Conservation (phyloP, 2,113 vertebrate genomes). For the Myotis lucifugus region DNA sequence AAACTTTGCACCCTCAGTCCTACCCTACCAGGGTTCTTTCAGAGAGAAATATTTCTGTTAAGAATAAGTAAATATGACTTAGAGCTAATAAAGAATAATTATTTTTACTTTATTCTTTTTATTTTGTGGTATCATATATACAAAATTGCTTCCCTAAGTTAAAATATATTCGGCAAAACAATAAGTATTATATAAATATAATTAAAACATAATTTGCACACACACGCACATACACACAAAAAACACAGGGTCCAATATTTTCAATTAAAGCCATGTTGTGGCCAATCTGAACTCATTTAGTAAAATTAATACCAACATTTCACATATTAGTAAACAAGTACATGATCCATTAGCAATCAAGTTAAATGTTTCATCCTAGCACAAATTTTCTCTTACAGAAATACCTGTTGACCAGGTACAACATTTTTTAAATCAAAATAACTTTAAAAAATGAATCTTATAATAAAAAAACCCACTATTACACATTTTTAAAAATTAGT, state of each 20-base stretch:
- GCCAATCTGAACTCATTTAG: slow-evolving; percentile 36
- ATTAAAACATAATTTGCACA: slow-evolving; percentile 42
- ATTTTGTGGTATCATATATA: not conserved
- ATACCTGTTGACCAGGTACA: not conserved
- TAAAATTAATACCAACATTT: slow-evolving; percentile 37
- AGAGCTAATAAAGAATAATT: slow-evolving; percentile 23
- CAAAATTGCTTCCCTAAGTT: not conserved
- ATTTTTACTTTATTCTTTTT: slow-evolving; percentile 42
- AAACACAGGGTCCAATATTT: not conserved
- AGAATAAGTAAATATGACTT: slow-evolving; percentile 24
- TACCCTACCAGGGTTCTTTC: slow-evolving; percentile 40
- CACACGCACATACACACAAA: not conserved
- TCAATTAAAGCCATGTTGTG: not conserved
- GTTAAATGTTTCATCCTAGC: slow-evolving; percentile 11
- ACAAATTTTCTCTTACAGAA: slow-evolving; percentile 31
- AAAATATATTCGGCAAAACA: slow-evolving; percentile 23
- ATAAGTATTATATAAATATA: not conserved
- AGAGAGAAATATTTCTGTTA: slow-evolving; percentile 61
- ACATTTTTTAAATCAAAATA: not conserved
- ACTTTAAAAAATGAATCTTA: not conserved
- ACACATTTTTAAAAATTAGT: not conserved
- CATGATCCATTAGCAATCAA: slow-evolving; percentile 33
- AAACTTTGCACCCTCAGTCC: not conserved
- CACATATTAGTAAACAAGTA: not conserved
- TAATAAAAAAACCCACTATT: not conserved